Evolutionary conservation across 92 coral and sea anemone genomes (phyloP).

Genomic region (Nematostella vectensis): DNA sequence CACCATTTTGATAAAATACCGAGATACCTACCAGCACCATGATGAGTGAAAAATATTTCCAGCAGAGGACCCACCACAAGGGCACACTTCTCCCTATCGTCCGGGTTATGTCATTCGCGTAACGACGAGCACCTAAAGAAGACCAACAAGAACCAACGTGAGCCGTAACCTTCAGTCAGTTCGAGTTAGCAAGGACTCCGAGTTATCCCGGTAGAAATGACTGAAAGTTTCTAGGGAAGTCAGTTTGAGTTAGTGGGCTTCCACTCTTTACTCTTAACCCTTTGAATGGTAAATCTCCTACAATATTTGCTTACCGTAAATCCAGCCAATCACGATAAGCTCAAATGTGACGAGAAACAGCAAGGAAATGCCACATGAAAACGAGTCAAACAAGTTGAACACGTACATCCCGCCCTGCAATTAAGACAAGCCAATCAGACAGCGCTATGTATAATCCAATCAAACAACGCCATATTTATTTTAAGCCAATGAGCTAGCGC

Average conservation of each 20-base stretch:
- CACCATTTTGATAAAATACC: no score
- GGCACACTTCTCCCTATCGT: constrained; percentile 62
- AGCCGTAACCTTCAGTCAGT: no score
- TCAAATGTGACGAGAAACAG: constrained; percentile 68
- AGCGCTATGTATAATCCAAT: no score
- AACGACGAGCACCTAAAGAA: constrained; percentile 27
- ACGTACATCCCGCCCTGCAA: constrained; percentile 88
- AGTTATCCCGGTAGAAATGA: no score
- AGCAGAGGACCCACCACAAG: constrained; percentile 71
- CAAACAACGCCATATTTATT: no score
- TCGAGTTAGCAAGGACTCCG: no score
- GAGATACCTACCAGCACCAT: constrained; percentile 50
- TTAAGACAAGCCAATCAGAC: no score
- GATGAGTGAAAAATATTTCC: constrained; percentile 64
- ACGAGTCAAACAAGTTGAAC: constrained; percentile 74
- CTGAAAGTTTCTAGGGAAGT: no score
- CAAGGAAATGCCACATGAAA: constrained; percentile 76
- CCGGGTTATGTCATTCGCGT: constrained; percentile 32
- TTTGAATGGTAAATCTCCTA: not conserved
- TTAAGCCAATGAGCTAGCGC: no score
- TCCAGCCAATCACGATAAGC: constrained; percentile 62
- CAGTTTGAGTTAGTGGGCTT: not conserved
- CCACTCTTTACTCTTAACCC: not conserved
- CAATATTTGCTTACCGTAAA: constrained; percentile 37
- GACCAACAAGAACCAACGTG: no score